phyloP scores from a whole-genome alignment of 2,797 vertebrate genomes.

The Neopelma chrysocephalum region DNA sequence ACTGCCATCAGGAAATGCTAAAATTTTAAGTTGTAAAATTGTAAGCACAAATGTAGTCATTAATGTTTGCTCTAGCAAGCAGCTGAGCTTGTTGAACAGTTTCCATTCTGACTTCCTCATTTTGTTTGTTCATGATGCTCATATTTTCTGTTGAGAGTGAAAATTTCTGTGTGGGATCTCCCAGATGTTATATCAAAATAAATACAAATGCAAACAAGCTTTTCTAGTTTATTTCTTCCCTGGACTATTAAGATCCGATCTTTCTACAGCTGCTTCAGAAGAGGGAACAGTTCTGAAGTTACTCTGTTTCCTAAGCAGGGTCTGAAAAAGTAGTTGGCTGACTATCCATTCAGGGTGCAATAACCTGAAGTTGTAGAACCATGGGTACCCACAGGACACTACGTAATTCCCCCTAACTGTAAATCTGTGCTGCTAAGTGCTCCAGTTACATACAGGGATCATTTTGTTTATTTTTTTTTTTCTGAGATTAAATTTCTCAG shows the following conservation, averaged over 20 bases:
- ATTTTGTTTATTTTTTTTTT: neutral
- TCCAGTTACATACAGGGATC: neutral
- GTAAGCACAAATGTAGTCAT: neutral
- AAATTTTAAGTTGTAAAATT: neutral
- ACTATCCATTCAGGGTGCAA: neutral
- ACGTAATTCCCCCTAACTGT: fast-evolving
- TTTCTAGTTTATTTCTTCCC: neutral
- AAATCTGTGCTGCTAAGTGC: neutral
- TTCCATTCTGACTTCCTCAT: neutral
- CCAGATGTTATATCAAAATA: neutral
- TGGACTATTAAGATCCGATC: neutral
- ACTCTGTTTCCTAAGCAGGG: neutral
- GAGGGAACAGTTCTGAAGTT: neutral
- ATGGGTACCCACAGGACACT: neutral
- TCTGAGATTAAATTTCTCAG: neutral
- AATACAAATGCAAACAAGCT: neutral
- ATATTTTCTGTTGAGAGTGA: neutral
- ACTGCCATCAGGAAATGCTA: neutral
- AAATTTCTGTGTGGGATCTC: neutral
- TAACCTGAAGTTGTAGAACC: neutral
- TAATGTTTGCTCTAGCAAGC: neutral
- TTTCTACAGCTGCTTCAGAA: neutral
- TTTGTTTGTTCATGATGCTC: neutral
- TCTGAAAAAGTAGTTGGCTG: neutral
- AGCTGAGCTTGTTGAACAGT: neutral